Conservation (phyloP, 2,888 invertebrate genomes). For the Selenia dentaria region DNA sequence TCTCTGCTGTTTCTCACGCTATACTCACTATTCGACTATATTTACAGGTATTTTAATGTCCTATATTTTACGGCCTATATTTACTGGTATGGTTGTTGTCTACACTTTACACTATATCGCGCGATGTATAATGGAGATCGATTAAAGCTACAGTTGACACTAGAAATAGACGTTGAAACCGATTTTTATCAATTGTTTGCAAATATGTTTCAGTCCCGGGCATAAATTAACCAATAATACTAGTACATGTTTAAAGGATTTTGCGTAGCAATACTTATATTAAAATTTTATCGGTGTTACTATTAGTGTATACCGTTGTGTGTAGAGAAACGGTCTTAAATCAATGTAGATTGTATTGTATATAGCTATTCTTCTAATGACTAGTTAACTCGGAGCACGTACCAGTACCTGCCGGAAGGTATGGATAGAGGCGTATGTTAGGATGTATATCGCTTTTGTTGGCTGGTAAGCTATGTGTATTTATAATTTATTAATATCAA, state of each 20-base stretch:
- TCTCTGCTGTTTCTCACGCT: slow-evolving; percentile 39
- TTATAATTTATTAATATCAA: too few relatives aligned
- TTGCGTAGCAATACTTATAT: slow-evolving; percentile 8
- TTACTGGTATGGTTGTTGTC: neutral
- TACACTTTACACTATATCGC: neutral
- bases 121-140: neutral
- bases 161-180: neutral
- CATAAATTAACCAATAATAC: slow-evolving; percentile 8
- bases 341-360: slow-evolving; percentile 66
- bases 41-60: neutral
- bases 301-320: slow-evolving; percentile 34
- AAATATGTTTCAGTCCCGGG: slow-evolving; percentile 16
- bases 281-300: slow-evolving; percentile 37
- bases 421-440: slow-evolving; percentile 44
- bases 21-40: slow-evolving; percentile 6
- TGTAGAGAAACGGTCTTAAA: slow-evolving; percentile 60
- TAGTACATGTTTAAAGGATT: slow-evolving; percentile 17
- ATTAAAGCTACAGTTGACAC: neutral
- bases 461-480: slow-evolving; percentile 26
- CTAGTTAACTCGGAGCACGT: slow-evolving; percentile 53
- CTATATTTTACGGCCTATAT: neutral
- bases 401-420: slow-evolving; percentile 51
- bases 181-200: slow-evolving; percentile 14
- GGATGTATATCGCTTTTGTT: slow-evolving; percentile 32
- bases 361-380: slow-evolving; percentile 60